phyloP scores from a whole-genome alignment of 1,140 invertebrate species.

The Trachymyrmex cornetzi region DNA sequence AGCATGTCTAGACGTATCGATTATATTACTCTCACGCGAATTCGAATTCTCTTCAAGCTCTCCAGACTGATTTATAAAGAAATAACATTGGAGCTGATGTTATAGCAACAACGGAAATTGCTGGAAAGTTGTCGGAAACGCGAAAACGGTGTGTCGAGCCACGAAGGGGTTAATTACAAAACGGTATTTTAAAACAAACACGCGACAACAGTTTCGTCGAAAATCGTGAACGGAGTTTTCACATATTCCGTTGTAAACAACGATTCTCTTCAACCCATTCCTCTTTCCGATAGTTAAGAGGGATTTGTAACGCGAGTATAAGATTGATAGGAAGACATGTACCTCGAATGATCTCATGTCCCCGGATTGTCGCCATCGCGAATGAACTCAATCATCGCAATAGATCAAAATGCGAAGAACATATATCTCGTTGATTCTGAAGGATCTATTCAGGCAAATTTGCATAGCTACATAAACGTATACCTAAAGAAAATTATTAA shows the following conservation, averaged over 20 bases:
- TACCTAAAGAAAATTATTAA: too few species aligned
- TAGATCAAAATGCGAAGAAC: conserved; percentile 11
- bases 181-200: conserved; percentile 25
- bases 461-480: too few species aligned
- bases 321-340: background rate
- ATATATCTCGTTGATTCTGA: background rate
- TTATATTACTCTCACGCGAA: conserved; percentile 37
- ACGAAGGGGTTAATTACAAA: conserved; percentile 41
- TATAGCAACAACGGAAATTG: conserved; percentile 46
- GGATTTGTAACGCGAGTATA: background rate
- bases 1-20: conserved; percentile 51
- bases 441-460: too few species aligned
- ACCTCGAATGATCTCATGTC: background rate
- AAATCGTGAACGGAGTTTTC: conserved; percentile 17
- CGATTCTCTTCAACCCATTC: background rate
- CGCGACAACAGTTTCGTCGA: conserved; percentile 1
- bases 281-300: background rate
- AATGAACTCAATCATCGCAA: background rate
- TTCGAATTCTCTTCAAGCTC: background rate
- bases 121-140: conserved; percentile 24
- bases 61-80: conserved; percentile 42
- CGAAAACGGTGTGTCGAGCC: background rate
- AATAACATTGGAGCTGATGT: conserved; percentile 33
- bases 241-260: background rate
- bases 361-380: conserved; percentile 5